These are phyloP conservation scores for Brienomyrus brachyistius DNA, from an alignment of 2,113 vertebrate species.

Conservation along the genomic window DNA sequence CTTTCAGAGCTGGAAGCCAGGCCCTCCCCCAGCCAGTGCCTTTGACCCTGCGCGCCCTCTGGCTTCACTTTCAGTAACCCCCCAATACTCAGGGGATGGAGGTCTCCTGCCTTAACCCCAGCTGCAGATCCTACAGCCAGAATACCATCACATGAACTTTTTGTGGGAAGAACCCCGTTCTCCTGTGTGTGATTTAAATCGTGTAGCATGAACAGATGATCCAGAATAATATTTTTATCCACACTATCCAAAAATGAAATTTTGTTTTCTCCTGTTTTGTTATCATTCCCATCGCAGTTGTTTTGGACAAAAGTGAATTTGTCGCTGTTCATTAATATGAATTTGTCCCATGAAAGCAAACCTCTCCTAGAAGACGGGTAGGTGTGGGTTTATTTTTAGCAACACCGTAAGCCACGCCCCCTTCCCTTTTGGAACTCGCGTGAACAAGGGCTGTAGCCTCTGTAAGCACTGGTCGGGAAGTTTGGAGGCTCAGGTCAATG, in stretches of 20 bases:
- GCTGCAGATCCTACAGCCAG: background rate
- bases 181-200: constrained; percentile 29
- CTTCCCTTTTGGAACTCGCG: background rate
- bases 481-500: background rate
- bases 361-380: background rate
- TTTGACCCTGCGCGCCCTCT: constrained; percentile 72
- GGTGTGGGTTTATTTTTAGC: background rate
- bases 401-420: background rate
- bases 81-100: background rate
- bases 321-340: background rate
- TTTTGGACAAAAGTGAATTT: background rate
- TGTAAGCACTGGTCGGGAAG: background rate
- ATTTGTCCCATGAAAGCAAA: background rate
- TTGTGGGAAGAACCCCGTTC: constrained; percentile 26
- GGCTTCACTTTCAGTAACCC: constrained; percentile 29
- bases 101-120: constrained; percentile 8
- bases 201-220: constrained; percentile 26
- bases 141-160: constrained; percentile 44
- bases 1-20: constrained; percentile 27
- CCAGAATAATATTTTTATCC: background rate
- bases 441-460: background rate
- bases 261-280: background rate
- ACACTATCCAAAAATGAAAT: background rate
- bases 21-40: constrained; percentile 78
- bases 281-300: background rate